phyloP scores from a whole-genome alignment of 2,113 vertebrate species.

The Ovibos moschatus region DNA sequence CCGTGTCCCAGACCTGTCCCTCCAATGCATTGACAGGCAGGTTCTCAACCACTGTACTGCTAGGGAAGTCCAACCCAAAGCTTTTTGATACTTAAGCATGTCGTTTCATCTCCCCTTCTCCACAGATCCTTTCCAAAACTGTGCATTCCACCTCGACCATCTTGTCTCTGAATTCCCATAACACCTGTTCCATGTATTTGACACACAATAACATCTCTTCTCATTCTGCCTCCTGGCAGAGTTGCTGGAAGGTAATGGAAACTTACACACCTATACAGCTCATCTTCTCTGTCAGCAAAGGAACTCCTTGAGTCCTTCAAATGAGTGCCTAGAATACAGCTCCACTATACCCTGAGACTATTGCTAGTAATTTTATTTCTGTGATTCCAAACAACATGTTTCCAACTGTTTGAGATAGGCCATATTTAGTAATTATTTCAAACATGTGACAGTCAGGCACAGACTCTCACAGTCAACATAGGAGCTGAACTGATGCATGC shows the following conservation, averaged over 20 bases:
- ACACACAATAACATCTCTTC: neutral
- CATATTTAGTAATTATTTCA: neutral
- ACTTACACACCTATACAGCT: neutral
- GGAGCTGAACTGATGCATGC: neutral
- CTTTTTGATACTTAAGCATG: neutral
- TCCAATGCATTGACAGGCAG: neutral
- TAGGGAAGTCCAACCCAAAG: neutral
- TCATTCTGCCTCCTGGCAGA: neutral
- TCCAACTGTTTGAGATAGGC: neutral
- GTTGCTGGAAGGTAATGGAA: neutral
- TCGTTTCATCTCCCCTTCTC: neutral
- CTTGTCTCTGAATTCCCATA: neutral
- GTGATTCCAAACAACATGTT: neutral
- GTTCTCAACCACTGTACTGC: neutral
- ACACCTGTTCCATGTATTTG: neutral
- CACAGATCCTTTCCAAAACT: neutral
- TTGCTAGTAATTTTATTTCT: neutral
- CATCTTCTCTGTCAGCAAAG: neutral
- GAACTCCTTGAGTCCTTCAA: neutral
- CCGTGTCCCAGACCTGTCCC: neutral
- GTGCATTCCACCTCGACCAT: rapidly evolving
- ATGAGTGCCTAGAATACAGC: neutral
- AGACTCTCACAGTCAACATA: neutral
- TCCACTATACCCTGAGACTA: neutral
- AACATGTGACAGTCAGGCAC: neutral